Conservation (phyloP, 2,888 invertebrate species). For the Polydrusus tereticollis region DNA sequence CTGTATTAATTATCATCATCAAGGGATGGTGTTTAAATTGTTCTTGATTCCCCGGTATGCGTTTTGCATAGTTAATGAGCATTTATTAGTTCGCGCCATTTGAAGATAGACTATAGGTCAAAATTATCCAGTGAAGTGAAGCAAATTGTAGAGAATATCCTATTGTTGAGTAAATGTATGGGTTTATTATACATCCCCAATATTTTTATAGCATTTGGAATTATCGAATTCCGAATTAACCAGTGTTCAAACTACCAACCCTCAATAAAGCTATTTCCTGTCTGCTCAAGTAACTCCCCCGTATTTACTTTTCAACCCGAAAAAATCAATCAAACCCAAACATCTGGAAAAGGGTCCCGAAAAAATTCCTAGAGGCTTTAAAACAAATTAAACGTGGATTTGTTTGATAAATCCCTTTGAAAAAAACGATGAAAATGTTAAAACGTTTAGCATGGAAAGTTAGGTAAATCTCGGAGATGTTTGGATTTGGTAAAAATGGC, state of each 20-base stretch:
- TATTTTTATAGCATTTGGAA: no score
- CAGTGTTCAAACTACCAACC: background rate
- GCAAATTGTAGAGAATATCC: no score
- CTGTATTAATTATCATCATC: no score
- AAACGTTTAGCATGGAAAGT: constrained; percentile 20
- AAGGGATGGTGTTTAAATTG: no score
- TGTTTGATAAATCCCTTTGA: constrained; percentile 16
- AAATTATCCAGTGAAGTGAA: no score
- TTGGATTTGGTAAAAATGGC: constrained; percentile 13
- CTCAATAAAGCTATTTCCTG: constrained; percentile 11
- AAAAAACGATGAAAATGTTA: constrained; percentile 18
- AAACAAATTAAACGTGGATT: constrained; percentile 11
- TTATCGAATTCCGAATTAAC: background rate
- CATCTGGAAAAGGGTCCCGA: constrained; percentile 16
- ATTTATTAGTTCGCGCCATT: no score
- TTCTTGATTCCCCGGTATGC: no score
- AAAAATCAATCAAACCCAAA: constrained; percentile 23
- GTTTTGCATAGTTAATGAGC: no score
- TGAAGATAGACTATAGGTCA: no score
- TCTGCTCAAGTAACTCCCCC: constrained; percentile 3
- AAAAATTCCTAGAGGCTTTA: constrained; percentile 19
- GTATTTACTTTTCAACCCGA: constrained; percentile 16
- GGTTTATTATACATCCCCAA: no score
- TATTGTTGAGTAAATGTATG: no score
- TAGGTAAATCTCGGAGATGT: constrained; percentile 9